phyloP scores from a whole-genome alignment of 2,797 vertebrate species.

The Muscicapa striata region DNA sequence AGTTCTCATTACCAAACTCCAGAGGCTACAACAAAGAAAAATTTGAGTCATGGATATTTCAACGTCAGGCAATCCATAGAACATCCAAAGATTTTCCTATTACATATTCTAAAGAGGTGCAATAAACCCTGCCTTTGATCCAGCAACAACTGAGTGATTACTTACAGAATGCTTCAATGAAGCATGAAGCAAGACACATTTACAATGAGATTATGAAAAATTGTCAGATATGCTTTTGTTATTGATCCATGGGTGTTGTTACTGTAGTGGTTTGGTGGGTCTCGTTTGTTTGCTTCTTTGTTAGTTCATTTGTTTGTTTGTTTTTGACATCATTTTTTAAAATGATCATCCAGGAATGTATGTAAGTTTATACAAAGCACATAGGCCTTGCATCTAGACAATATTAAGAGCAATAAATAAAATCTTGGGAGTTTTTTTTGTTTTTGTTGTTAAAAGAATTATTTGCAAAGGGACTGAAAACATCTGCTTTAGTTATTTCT shows the following conservation, averaged over 20 bases:
- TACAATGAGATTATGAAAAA: background rate
- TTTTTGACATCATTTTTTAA: background rate
- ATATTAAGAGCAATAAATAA: background rate
- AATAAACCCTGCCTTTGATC: background rate
- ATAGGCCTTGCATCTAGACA: background rate
- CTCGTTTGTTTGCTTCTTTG: background rate
- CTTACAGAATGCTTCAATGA: background rate
- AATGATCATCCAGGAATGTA: background rate
- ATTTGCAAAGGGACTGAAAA: background rate
- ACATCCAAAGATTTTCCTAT: background rate
- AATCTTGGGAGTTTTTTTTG: fast-evolving
- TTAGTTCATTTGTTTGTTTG: background rate
- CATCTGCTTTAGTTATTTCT: background rate
- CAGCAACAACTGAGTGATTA: background rate
- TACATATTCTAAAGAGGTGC: background rate
- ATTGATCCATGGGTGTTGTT: background rate
- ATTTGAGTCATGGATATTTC: background rate
- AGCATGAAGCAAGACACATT: background rate
- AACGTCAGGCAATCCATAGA: background rate
- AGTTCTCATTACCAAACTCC: background rate
- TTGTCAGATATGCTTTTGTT: background rate
- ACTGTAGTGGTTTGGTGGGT: background rate
- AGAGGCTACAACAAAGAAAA: background rate
- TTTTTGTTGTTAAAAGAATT: background rate
- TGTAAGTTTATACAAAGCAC: background rate